A percentile compares a stretch with the other conserved stretches of the same genome.
Evolutionary conservation across 2,113 vertebrate species (phyloP).

Genomic region (Crotalus viridis): DNA sequence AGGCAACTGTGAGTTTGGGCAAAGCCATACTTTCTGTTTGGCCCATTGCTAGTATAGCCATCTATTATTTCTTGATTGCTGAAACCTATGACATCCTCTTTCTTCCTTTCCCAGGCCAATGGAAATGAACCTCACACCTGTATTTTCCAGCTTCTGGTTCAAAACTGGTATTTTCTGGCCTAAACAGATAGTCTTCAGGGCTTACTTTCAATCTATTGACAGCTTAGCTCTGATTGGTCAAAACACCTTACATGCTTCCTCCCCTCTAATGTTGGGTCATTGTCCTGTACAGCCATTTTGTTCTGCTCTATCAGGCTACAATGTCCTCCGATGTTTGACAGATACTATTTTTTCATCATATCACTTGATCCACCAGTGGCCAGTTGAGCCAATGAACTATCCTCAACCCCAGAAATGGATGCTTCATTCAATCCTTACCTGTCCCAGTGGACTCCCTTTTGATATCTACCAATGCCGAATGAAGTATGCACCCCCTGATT

Average conservation of each 20-base stretch:
- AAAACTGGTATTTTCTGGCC: background rate
- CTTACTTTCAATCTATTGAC: background rate
- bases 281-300: background rate
- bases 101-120: background rate
- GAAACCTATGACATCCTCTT: background rate
- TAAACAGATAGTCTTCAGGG: background rate
- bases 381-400: background rate
- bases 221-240: background rate
- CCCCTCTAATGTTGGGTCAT: background rate
- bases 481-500: background rate
- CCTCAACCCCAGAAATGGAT: background rate
- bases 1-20: background rate
- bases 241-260: background rate
- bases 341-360: background rate
- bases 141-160: background rate
- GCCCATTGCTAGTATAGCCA: background rate
- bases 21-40: background rate
- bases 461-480: background rate
- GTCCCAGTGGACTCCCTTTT: background rate
- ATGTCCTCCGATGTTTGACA: background rate
- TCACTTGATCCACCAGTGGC: background rate
- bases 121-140: background rate
- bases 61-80: background rate
- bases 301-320: background rate
- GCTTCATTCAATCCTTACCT: background rate